A percentile compares a stretch with the other conserved stretches of the same genome.
Conservation (phyloP, 2,797 vertebrate genomes). For the Ambastaia sidthimunki region DNA sequence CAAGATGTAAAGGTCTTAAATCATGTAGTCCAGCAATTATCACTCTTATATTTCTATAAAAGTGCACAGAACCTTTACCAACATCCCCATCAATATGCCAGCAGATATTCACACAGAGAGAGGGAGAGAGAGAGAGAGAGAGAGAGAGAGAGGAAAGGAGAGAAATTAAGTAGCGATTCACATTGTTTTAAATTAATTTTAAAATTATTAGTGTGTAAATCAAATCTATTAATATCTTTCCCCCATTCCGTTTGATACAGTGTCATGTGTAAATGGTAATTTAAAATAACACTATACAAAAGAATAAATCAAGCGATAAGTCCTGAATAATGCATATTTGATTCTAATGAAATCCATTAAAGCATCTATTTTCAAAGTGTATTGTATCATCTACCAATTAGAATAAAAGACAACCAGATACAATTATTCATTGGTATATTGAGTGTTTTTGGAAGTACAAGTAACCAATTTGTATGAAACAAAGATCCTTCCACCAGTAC, state of each 20-base stretch:
- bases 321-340: background rate
- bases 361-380: too few species aligned
- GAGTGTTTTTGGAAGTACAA: constrained; percentile 8
- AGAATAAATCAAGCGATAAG: background rate
- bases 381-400: too few species aligned
- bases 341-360: too few species aligned
- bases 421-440: constrained; percentile 6
- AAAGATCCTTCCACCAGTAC: constrained; percentile 4
- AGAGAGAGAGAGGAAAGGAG: constrained; percentile 1
- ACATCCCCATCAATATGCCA: constrained; percentile 53
- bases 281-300: constrained; percentile 4
- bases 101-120: constrained; percentile 32
- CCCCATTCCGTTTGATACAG: too few species aligned
- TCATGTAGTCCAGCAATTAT: constrained; percentile 41
- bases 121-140: background rate
- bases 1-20: constrained; percentile 29
- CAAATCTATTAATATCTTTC: constrained; percentile 6
- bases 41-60: constrained; percentile 32
- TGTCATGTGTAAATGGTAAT: background rate
- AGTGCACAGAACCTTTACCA: constrained; percentile 38
- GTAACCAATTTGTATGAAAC: background rate
- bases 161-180: background rate
- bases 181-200: constrained; percentile 27
- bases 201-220: constrained; percentile 23
- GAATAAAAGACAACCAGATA: constrained; percentile 6